A percentile compares a stretch with the other conserved stretches of the same genome.
Conservation (phyloP, 1,140 invertebrate species). For the Chrysoperla carnea region DNA sequence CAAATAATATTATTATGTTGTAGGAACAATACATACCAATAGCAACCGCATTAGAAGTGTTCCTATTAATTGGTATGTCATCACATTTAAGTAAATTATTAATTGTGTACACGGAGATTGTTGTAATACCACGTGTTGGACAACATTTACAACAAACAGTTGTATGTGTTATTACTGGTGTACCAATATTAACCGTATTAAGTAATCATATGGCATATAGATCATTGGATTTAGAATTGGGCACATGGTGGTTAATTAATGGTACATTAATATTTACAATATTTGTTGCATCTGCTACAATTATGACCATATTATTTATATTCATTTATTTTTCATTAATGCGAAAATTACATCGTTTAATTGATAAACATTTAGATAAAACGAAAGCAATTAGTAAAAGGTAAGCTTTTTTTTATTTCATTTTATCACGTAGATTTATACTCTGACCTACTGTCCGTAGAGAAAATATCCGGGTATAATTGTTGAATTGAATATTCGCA, state of each 20-base stretch:
- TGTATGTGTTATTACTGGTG: constrained; percentile 35
- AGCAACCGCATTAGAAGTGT: constrained; percentile 28
- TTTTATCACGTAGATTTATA: no score
- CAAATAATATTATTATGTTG: background rate
- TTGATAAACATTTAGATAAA: constrained; percentile 22
- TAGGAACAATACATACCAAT: constrained; percentile 9
- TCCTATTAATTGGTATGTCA: constrained; percentile 32
- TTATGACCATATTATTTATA: constrained; percentile 30
- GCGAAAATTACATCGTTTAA: constrained; percentile 26
- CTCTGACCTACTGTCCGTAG: no score
- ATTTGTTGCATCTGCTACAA: constrained; percentile 29
- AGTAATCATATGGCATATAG: constrained; percentile 34
- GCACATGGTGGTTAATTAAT: constrained; percentile 36
- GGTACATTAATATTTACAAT: constrained; percentile 34
- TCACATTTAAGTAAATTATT: constrained; percentile 35
- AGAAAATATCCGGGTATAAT: no score
- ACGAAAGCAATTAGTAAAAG: constrained; percentile 22
- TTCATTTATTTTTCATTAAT: constrained; percentile 30
- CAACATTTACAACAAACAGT: constrained; percentile 33
- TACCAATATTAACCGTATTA: constrained; percentile 33
- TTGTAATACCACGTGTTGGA: constrained; percentile 24
- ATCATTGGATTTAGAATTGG: constrained; percentile 27
- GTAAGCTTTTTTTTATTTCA: constrained; percentile 12
- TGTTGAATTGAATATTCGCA: no score
- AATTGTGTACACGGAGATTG: constrained; percentile 35